Evolutionary conservation across 2,797 vertebrate species (phyloP).

Genomic region (Oceanodroma leucorhoa): DNA sequence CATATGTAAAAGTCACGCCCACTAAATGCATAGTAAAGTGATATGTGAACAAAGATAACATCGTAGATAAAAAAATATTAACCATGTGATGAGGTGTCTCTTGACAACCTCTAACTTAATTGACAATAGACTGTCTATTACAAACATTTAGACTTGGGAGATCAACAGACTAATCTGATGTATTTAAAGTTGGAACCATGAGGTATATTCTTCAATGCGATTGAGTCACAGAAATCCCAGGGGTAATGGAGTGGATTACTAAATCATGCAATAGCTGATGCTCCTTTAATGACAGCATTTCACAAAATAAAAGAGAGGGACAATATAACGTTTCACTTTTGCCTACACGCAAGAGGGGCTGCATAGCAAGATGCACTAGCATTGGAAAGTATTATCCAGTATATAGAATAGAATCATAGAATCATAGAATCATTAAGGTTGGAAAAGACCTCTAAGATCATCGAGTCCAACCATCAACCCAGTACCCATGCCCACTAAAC

Average conservation of each 20-base stretch:
- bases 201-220: neutral
- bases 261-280: neutral
- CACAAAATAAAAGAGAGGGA: neutral
- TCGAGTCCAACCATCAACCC: no score
- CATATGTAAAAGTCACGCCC: neutral
- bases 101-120: neutral
- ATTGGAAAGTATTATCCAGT: neutral
- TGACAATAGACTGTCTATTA: neutral
- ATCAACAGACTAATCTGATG: neutral
- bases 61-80: neutral
- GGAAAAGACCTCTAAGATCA: no score
- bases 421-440: no score
- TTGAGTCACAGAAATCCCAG: neutral
- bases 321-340: neutral
- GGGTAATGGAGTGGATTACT: neutral
- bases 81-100: neutral
- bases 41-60: neutral
- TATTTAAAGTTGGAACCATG: neutral
- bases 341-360: neutral
- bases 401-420: no score
- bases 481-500: no score
- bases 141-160: neutral
- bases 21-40: neutral
- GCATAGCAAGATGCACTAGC: neutral
- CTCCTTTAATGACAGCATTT: neutral